A percentile compares a stretch with the other conserved stretches of the same genome.
These are phyloP conservation scores for roundworm (Caenorhabditis elegans) DNA, from an alignment of 1,140 invertebrate species.

Conservation along the genomic window DNA sequence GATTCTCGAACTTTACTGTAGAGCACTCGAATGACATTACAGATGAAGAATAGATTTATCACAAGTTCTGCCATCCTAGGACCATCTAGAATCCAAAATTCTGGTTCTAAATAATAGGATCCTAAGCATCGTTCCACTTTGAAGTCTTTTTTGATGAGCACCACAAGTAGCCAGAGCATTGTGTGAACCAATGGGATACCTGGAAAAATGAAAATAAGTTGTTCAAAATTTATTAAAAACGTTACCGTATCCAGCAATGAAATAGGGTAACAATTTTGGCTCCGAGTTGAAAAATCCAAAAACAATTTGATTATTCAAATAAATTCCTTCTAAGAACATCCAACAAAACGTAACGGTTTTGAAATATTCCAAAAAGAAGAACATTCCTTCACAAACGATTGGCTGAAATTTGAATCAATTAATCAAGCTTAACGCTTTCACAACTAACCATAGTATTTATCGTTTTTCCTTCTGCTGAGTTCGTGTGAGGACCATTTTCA, in stretches of 20 bases:
- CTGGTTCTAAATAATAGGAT: constrained; percentile 63
- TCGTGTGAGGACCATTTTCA: constrained; percentile 33
- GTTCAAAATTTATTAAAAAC: neutral
- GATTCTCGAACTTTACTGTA: constrained; percentile 64
- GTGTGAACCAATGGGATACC: constrained; percentile 63
- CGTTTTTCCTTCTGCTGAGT: constrained; percentile 41
- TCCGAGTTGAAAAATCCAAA: constrained; percentile 80
- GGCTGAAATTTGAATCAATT: constrained; percentile 71
- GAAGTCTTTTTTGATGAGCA: constrained; percentile 59
- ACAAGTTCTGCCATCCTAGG: constrained; percentile 62
- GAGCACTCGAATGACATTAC: constrained; percentile 63
- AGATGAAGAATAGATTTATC: constrained; percentile 64
- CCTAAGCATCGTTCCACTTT: constrained; percentile 64
- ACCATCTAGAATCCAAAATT: constrained; percentile 66
- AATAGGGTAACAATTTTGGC: constrained; percentile 75
- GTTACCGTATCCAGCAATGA: constrained; percentile 78
- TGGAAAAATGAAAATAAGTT: constrained; percentile 12
- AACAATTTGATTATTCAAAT: constrained; percentile 80
- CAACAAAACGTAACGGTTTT: constrained; percentile 87
- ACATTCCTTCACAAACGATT: constrained; percentile 78
- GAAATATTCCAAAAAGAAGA: constrained; percentile 81
- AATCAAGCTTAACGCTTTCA: too few relatives aligned
- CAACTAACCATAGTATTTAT: constrained; percentile 79
- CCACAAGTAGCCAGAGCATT: constrained; percentile 56
- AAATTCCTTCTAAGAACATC: constrained; percentile 89